A percentile compares a stretch with the other conserved stretches of the same genome.
These are phyloP conservation scores for Phyllostomus discolor DNA, from an alignment of 2,113 vertebrate species.

Conservation along the genomic window DNA sequence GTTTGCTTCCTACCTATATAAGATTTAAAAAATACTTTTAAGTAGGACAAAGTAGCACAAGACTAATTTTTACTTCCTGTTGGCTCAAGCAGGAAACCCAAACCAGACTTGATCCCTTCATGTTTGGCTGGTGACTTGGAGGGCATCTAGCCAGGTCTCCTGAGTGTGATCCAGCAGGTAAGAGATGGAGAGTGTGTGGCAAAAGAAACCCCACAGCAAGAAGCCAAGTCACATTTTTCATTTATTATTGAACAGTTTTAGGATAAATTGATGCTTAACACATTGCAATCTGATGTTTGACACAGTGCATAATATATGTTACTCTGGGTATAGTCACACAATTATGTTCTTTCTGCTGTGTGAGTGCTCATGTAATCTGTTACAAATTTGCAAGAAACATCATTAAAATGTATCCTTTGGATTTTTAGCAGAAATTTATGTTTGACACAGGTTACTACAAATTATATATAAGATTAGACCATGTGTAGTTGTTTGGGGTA, in stretches of 20 bases:
- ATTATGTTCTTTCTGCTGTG: slow-evolving; percentile 44
- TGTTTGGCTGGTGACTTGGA: slow-evolving; percentile 78
- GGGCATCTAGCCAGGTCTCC: slow-evolving; percentile 81
- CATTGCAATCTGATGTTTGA: slow-evolving; percentile 63
- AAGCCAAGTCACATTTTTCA: slow-evolving; percentile 78
- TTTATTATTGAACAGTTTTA: slow-evolving; percentile 71
- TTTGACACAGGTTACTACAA: slow-evolving; percentile 13
- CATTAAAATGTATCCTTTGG: slow-evolving; percentile 62
- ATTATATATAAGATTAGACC: slow-evolving; percentile 19
- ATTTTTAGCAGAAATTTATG: slow-evolving; percentile 66
- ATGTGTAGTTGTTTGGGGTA: background rate
- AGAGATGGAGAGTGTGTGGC: slow-evolving; percentile 78
- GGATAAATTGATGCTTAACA: slow-evolving; percentile 65
- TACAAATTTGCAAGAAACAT: slow-evolving; percentile 61
- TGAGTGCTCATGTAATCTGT: slow-evolving; percentile 56
- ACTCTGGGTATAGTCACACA: slow-evolving; percentile 58
- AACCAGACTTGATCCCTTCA: slow-evolving; percentile 43
- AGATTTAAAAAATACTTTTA: background rate
- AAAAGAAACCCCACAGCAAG: slow-evolving; percentile 88
- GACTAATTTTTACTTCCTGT: slow-evolving; percentile 80
- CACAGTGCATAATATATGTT: slow-evolving; percentile 16
- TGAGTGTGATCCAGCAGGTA: slow-evolving; percentile 81
- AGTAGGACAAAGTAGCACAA: slow-evolving; percentile 61
- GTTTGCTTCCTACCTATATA: slow-evolving; percentile 64
- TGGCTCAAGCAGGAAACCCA: slow-evolving; percentile 76